Evolutionary conservation across 2,113 vertebrate species (phyloP), one percentile per base, ranked within the genome.

Genomic region (Cebidichthys violaceus): DNA sequence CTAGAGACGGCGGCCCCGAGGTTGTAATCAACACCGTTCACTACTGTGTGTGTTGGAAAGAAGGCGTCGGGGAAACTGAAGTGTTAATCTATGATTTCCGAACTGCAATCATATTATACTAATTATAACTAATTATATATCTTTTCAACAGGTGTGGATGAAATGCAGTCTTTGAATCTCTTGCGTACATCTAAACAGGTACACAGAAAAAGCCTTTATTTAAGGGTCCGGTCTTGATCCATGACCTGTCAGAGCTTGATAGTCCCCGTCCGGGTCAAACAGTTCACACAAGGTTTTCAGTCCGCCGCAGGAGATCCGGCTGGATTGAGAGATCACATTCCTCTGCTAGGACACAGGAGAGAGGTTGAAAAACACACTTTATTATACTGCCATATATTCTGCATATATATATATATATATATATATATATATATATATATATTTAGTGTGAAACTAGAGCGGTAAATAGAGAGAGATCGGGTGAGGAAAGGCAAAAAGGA

Each of bases 241-340:
- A 57, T 77, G 50, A 84, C 62, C 27, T 45, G 33, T 55, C 37
- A 31, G 52, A 68, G 52, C n/a, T n/a, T 5, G 55, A 41, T 79
- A 72, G 82, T 69, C 79, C 68, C 70, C 17, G 18, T 74, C 29
- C 73, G 82, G 82, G 67, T 88, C 73, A 81, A 47, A 79, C 60
- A 60, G 72, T 82, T 86, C 75, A 79, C 39, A 62, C 65, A 83
- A 59, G 64, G 86, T 75, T 87, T 70, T 81, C 37, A 70, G 81
- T 75, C 24, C 50, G 41, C 68, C 52, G 83, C 81, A 69, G 77
- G 84, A 90, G 90, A 90, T 91, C 47, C 9, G 87, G 79, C 83
- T 83, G 84, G 85, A 86, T 68, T 77, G 68, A 88, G 43, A 87
- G 87, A 86, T 81, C 37, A 61, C 84, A 87, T 92, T 92, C 83